Conservation (phyloP, 2,113 vertebrate species). For the Hystrix brachyura region DNA sequence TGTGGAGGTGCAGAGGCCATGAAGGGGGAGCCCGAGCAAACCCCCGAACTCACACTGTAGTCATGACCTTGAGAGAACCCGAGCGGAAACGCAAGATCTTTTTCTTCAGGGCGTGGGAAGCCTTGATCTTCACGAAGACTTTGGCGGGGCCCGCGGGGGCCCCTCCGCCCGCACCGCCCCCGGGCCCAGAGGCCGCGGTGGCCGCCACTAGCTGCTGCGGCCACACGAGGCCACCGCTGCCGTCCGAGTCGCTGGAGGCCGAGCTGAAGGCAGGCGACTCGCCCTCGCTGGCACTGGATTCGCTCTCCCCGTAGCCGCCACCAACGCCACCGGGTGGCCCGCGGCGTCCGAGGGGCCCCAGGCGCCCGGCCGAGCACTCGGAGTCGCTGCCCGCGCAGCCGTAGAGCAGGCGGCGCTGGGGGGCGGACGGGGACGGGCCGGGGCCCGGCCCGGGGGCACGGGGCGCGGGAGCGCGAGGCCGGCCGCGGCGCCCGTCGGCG, state of each 20-base stretch:
- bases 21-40: constrained; percentile 47
- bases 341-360: constrained; percentile 80
- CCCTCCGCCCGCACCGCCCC: constrained; percentile 61
- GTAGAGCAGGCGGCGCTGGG: constrained; percentile 76
- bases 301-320: constrained; percentile 75
- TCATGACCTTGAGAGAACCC: constrained; percentile 95
- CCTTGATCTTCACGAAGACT: constrained; percentile 95
- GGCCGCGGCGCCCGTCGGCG: constrained; percentile 81
- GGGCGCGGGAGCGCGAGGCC: constrained; percentile 71
- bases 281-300: constrained; percentile 84
- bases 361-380: constrained; percentile 75
- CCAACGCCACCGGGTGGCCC: constrained; percentile 75
- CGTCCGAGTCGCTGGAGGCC: constrained; percentile 92
- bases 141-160: constrained; percentile 89
- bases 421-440: constrained; percentile 78
- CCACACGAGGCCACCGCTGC: constrained; percentile 93
- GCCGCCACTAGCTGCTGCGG: constrained; percentile 92
- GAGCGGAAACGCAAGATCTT: constrained; percentile 94
- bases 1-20: constrained; percentile 59
- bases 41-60: constrained; percentile 90
- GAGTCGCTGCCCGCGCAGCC: constrained; percentile 85
- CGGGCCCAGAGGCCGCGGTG: constrained; percentile 78
- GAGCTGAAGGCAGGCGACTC: constrained; percentile 91
- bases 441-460: constrained; percentile 53
- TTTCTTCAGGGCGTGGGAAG: constrained; percentile 95